These are phyloP conservation scores for Torymus tubicola DNA, from an alignment of 2,888 invertebrate species.

Conservation along the genomic window DNA sequence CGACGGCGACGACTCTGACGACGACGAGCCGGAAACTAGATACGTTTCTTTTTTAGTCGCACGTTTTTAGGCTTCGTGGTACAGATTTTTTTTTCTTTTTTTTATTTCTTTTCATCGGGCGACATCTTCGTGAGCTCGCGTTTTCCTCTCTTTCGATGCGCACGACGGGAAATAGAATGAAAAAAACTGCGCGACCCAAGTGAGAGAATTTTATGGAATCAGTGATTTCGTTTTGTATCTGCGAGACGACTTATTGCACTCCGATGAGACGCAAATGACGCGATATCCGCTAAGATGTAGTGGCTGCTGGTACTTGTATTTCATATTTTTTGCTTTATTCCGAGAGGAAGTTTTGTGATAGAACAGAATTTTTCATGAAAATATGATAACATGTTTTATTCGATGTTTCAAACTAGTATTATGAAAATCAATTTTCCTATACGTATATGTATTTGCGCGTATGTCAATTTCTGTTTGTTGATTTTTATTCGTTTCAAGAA, in stretches of 20 bases:
- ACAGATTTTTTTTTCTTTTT: constrained; percentile 11
- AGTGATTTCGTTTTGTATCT: background rate
- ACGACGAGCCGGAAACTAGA: constrained; percentile 33
- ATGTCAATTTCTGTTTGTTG: no score
- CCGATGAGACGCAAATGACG: no score
- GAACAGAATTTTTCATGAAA: background rate
- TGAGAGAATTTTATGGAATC: background rate
- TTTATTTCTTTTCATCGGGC: background rate
- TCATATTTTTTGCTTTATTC: no score
- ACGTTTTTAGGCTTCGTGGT: background rate
- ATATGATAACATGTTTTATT: background rate
- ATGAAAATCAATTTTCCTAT: no score
- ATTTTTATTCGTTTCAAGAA: no score
- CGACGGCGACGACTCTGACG: no score
- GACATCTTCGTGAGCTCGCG: background rate
- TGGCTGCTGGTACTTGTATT: no score
- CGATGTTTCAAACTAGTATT: no score
- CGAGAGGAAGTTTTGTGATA: no score
- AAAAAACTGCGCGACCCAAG: background rate
- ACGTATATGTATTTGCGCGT: no score
- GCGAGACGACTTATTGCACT: no score
- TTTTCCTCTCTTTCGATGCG: background rate
- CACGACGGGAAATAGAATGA: constrained; percentile 1
- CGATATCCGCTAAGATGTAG: no score
- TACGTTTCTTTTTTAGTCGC: constrained; percentile 27